A percentile compares a stretch with the other conserved stretches of the same genome.
Conservation (phyloP, 2,888 invertebrate species). For the Orthosia gothica region DNA sequence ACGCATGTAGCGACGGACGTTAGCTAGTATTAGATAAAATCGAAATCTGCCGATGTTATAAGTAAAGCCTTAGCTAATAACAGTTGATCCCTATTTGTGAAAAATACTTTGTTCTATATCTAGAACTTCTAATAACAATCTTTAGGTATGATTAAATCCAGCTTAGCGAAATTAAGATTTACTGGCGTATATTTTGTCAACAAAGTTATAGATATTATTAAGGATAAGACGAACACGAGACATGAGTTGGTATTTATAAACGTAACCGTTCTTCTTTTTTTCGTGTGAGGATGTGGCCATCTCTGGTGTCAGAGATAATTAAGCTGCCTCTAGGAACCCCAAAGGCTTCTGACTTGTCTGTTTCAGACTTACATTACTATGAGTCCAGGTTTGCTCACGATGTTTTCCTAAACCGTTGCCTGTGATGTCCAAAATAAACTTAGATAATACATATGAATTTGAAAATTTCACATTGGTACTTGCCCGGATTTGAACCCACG, state of each 20-base stretch:
- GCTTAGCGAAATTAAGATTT: constrained; percentile 5
- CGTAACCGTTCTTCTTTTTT: background rate
- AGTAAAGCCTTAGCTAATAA: constrained; percentile 9
- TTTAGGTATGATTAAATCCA: background rate
- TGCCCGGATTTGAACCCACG: too few relatives aligned
- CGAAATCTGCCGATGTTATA: background rate
- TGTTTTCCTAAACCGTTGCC: too few relatives aligned
- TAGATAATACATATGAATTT: too few relatives aligned
- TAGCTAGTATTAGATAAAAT: background rate
- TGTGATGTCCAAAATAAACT: too few relatives aligned
- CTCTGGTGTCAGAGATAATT: too few relatives aligned
- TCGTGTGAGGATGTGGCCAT: too few relatives aligned
- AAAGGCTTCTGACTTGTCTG: too few relatives aligned
- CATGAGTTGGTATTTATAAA: background rate
- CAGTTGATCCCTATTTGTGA: background rate
- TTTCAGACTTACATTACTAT: too few relatives aligned
- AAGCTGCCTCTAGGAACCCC: too few relatives aligned
- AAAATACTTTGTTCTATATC: background rate
- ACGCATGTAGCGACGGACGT: too few relatives aligned
- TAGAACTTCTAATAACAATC: constrained; percentile 2
- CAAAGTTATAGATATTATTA: background rate
- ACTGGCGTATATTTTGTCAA: constrained; percentile 1
- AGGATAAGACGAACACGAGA: background rate
- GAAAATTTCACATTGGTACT: too few relatives aligned
- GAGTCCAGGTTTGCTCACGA: too few relatives aligned